Percentiles rank a stretch among this genome's conserved stretches.
phyloP scores from a whole-genome alignment of 2,113 vertebrate genomes.

The Mormyrus iriodes region DNA sequence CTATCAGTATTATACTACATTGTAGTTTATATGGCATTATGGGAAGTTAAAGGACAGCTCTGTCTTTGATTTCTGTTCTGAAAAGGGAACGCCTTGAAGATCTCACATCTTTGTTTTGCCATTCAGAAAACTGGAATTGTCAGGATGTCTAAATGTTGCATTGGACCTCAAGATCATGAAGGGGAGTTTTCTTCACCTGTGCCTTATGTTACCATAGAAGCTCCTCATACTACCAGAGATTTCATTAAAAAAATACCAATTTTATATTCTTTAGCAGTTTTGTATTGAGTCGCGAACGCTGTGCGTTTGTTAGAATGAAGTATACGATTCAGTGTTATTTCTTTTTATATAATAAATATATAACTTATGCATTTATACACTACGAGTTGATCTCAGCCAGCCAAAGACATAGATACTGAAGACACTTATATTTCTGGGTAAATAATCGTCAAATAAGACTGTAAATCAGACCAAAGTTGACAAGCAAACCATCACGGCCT shows the following conservation, averaged over 20 bases:
- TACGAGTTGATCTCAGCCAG: conserved; percentile 93
- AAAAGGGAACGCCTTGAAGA: conserved; percentile 38
- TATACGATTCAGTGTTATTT: conserved; percentile 73
- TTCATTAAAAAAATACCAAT: conserved; percentile 42
- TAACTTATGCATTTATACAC: conserved; percentile 97
- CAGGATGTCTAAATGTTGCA: conserved; percentile 60
- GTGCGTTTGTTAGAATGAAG: conserved; percentile 87
- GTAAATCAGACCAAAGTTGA: conserved; percentile 40
- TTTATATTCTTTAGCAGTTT: conserved; percentile 44
- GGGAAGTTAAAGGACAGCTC: conserved; percentile 37
- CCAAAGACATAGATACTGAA: conserved; percentile 63
- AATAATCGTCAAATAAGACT: conserved; percentile 21
- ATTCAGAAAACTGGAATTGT: conserved; percentile 75
- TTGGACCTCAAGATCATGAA: conserved; percentile 54
- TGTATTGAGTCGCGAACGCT: conserved; percentile 80
- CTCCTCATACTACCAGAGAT: conserved; percentile 46
- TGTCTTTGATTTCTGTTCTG: conserved; percentile 34
- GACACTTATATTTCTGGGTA: conserved; percentile 23
- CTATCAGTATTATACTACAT: conserved; percentile 58
- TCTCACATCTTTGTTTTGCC: conserved; percentile 55
- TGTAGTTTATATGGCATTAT: conserved; percentile 49
- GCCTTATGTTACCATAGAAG: conserved; percentile 43
- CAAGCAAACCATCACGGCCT: conserved; percentile 62
- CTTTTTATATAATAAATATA: conserved; percentile 89
- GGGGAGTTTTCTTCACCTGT: conserved; percentile 47